These are phyloP conservation scores for Serripes groenlandicus DNA, from an alignment of 2,888 invertebrate species.

Conservation along the genomic window DNA sequence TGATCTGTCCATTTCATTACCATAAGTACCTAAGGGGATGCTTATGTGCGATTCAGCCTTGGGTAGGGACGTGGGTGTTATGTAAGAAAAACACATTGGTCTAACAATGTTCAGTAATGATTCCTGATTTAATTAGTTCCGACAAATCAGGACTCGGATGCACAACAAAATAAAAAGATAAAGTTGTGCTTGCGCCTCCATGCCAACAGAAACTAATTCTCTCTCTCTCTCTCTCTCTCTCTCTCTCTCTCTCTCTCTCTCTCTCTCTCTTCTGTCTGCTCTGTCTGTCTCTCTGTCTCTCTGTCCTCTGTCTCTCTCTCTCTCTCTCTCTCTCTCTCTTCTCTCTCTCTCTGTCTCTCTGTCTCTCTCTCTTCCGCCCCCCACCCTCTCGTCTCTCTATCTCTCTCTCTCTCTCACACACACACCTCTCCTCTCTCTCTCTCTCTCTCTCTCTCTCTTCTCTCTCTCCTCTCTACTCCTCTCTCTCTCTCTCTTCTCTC, in stretches of 20 bases:
- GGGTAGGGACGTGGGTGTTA: no score
- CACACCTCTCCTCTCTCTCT: background rate
- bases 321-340: background rate
- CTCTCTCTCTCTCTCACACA: background rate
- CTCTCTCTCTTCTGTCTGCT: background rate
- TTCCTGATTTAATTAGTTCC: no score
- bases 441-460: background rate
- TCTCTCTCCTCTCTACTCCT: background rate
- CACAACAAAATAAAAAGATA: background rate
- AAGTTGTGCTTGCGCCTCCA: background rate
- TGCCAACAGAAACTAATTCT: background rate
- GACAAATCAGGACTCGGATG: no score
- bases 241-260: background rate
- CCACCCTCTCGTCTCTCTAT: background rate
- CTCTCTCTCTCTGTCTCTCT: background rate
- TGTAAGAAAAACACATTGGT: no score
- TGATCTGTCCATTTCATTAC: no score
- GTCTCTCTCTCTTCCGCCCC: background rate
- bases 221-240: background rate
- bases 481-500: background rate
- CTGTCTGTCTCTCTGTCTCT: background rate
- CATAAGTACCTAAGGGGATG: no score
- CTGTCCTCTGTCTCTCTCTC: background rate
- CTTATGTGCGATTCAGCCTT: no score
- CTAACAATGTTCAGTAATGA: no score